Base-by-base conservation (phyloP, 2,888 invertebrate species). In the Osmoderma eremita region DNA sequence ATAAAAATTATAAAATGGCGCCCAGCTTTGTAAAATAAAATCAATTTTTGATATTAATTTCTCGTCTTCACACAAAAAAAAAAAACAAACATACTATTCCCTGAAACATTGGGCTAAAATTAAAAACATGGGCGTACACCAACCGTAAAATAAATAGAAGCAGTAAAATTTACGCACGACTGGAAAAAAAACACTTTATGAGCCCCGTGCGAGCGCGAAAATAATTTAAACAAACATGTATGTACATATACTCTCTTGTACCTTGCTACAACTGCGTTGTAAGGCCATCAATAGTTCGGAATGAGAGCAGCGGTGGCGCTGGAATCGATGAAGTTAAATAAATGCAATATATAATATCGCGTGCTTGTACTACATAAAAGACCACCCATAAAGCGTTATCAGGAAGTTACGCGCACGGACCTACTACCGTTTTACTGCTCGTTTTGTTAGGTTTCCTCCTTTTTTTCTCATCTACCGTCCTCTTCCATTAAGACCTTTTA, bases 301-400 rank as follows among this genome's bases (percentile, higher is more conserved):
- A 42, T 24, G 58, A 24, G 45, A 58, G 30, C 58, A 42, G 15
- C 45, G 15, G 17, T 30, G 45, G 58, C 42, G 58, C 30, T 58
- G 4, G 58, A 58, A 58, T 58, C 58, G 58, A 58, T 58, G 24
- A 22, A 13, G 58, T 58, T 24, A 58, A 58, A 58, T 58, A 58
- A 30, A 58, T 58, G 45, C 58, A 58, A 24, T 58, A 58, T 58
- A 58, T 58, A 58, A 58, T 45, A 58, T 58, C 58, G 58, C 58
- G 58, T 58, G 58, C 42, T 42, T 42, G 45, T 58, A 58, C 24
- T 45, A 58, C 58, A 58, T 58, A 58, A 58, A 58, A 58, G 58
- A 13, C 42, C 30, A 58, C 24, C 45, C 45, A 58, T 58, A 58
- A 58, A 58, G 42, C 42, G 58, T 45, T 58, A 58, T 58, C 58